phyloP scores from a whole-genome alignment of 2,888 invertebrate species.

The Drymonia ruficornis region DNA sequence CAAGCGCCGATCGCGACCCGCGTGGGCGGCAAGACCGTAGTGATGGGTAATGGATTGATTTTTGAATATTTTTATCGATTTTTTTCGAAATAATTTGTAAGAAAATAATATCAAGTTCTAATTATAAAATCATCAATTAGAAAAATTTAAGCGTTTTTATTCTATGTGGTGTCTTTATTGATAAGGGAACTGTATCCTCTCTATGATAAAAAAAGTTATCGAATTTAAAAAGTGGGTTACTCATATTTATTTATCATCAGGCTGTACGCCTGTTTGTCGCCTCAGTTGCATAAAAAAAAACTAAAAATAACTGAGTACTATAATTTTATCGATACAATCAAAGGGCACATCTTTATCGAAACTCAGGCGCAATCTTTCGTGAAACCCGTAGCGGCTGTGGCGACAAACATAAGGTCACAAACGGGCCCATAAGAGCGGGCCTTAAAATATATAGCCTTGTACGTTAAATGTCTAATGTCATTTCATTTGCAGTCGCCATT shows the following conservation, averaged over 20 bases:
- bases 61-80: conserved; percentile 29
- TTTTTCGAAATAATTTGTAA: not conserved
- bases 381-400: conserved; percentile 71
- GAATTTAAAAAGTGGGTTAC: too few relatives aligned
- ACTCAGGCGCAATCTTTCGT: conserved; percentile 68
- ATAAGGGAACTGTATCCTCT: too few relatives aligned
- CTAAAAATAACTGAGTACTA: too few relatives aligned
- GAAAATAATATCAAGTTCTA: too few relatives aligned
- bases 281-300: too few relatives aligned
- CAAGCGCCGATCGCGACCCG: conserved; percentile 73
- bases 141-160: too few relatives aligned
- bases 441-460: conserved; percentile 79
- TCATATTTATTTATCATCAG: too few relatives aligned
- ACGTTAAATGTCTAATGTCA: conserved; percentile 77
- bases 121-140: too few relatives aligned
- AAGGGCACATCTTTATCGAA: conserved; percentile 2
- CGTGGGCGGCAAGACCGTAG: conserved; percentile 72
- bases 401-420: conserved; percentile 81
- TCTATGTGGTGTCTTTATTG: too few relatives aligned
- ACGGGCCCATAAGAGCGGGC: conserved; percentile 69
- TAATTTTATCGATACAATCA: not conserved
- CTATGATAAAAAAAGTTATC: too few relatives aligned
- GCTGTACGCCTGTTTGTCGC: too few relatives aligned
- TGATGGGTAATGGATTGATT: conserved; percentile 40
- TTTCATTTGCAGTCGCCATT: conserved; percentile 69